Percentiles rank a stretch among this genome's conserved stretches.
Conservation (phyloP, 2,888 invertebrate genomes). For the Isotomurus palustris region DNA sequence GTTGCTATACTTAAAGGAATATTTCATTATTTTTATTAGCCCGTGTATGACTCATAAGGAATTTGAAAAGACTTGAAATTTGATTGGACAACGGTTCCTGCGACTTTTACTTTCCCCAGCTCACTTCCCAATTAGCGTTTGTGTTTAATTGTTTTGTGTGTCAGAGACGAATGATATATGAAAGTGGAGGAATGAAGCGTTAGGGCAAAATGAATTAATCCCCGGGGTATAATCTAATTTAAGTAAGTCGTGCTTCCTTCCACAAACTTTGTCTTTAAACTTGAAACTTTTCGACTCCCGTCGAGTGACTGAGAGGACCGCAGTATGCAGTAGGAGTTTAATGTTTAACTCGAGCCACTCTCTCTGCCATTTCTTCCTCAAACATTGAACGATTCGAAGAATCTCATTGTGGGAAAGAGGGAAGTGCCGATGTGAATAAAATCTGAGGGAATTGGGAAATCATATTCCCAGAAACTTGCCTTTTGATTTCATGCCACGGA, state of each 20-base stretch:
- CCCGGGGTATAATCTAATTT: slow-evolving; percentile 15
- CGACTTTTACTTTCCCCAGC: neutral
- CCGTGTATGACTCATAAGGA: no score
- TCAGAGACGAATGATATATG: slow-evolving; percentile 13
- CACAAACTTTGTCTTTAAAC: slow-evolving; percentile 12
- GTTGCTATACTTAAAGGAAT: no score
- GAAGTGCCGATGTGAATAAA: neutral
- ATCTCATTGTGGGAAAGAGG: neutral
- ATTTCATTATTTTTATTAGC: no score
- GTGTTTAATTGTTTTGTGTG: slow-evolving; percentile 12
- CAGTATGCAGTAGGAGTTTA: neutral
- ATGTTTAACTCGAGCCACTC: neutral
- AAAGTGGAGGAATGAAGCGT: slow-evolving; percentile 12
- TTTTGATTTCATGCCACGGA: no score
- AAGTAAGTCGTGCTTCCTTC: slow-evolving; percentile 7
- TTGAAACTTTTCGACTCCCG: slow-evolving; percentile 7
- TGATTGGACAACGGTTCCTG: no score
- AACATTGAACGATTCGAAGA: neutral
- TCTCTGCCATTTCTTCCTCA: neutral
- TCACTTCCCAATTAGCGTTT: slow-evolving; percentile 10
- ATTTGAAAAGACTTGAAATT: no score
- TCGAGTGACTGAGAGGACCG: no score
- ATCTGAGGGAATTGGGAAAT: neutral
- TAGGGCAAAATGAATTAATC: slow-evolving; percentile 16
- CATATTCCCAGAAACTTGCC: neutral